Base-by-base conservation (phyloP, 2,888 invertebrate genomes). In the Erebia palarica region DNA sequence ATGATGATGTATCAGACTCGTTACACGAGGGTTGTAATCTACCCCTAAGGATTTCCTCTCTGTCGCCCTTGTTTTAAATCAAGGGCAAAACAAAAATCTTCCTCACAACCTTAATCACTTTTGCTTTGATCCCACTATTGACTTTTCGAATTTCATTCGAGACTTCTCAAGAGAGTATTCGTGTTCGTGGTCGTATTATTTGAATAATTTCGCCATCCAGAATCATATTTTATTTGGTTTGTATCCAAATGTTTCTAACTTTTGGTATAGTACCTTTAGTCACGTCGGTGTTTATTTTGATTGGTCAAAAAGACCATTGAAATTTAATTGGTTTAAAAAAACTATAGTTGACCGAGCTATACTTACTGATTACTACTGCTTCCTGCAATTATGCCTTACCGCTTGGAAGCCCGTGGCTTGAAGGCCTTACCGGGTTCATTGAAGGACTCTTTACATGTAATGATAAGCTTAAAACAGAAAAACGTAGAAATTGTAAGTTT, bases 31-130 rank as follows among this genome's bases (percentile, higher is more conserved):
- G 73, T 69, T 65, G 68, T 75, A 72, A 76, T 78, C 75, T 77
- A 73, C 75, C 77, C 75, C 73, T 27, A 49, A 71, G 76, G 76
- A 71, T 64, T 66, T 70, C 74, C 27, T 55, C 74, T 74, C 75
- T 73, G 70, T 69, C 47, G 59, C 57, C 63, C 72, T 59, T 75
- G 73, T 73, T 72, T 53, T 58, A 64, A 72, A 73, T 75, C 70
- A 72, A 73, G 73, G 71, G 72, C 71, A 73, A 69, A 70, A 68
- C 68, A 64, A 73, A 72, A 75, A 73, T 72, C 69, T 75, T 73
- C 75, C 75, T 75, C 65, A 63, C 65, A 63, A 42, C 47, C 72
- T 75, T 75, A 76, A 75, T 75, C 72, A 76, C 71, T 67, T 73
- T 72, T 61, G 51, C 73, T 72, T 73, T 73, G 74, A 73, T 71